phyloP scores from a whole-genome alignment of 2,888 invertebrate genomes.

The Leptopilina drosophilae region DNA sequence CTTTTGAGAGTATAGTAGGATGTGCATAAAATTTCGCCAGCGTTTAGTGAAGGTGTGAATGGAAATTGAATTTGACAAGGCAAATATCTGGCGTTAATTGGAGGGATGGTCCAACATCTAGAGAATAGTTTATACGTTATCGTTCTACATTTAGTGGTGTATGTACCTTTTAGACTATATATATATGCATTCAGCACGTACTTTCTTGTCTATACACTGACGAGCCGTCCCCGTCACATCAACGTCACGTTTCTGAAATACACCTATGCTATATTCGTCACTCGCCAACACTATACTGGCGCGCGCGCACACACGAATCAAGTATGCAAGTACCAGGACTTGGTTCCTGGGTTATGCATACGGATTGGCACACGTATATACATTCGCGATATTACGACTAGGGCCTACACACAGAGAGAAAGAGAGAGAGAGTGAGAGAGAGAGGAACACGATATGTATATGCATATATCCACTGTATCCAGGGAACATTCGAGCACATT shows the following conservation, averaged over 20 bases:
- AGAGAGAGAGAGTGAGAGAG: neutral
- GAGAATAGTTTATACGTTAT: slow-evolving; percentile 27
- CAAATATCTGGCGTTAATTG: slow-evolving; percentile 66
- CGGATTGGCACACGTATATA: slow-evolving; percentile 45
- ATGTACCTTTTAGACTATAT: neutral
- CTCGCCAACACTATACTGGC: slow-evolving; percentile 49
- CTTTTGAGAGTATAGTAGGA: too few relatives aligned
- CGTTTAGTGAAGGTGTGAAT: slow-evolving; percentile 24
- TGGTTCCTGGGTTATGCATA: slow-evolving; percentile 53
- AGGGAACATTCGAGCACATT: slow-evolving; percentile 13
- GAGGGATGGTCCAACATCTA: slow-evolving; percentile 36
- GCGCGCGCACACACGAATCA: slow-evolving; percentile 54
- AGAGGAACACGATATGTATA: neutral
- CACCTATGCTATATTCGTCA: slow-evolving; percentile 66
- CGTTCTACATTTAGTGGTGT: neutral
- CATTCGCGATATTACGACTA: slow-evolving; percentile 38
- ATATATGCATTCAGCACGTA: neutral
- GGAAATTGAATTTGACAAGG: slow-evolving; percentile 41
- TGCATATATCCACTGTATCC: slow-evolving; percentile 11
- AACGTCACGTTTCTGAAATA: slow-evolving; percentile 72
- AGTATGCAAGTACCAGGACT: slow-evolving; percentile 54
- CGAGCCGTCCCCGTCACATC: slow-evolving; percentile 65
- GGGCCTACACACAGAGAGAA: neutral
- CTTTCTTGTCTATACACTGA: slow-evolving; percentile 51
- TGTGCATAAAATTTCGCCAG: neutral